A percentile compares a stretch with the other conserved stretches of the same genome.
Conservation (phyloP, 2,113 vertebrate genomes). For the Pyxicephalus adspersus region DNA sequence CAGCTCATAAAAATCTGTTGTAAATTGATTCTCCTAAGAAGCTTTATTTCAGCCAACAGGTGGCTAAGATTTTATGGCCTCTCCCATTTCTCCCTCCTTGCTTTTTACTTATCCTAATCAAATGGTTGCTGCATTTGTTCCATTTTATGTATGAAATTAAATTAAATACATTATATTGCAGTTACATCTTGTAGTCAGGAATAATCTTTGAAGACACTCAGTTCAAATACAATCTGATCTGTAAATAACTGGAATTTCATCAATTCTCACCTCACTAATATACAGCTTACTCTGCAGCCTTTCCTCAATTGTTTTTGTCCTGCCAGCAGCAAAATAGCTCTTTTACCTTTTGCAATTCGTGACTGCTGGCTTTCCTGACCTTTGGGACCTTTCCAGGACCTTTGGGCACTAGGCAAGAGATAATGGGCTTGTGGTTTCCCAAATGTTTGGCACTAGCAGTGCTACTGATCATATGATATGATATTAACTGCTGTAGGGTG, state of each 20-base stretch:
- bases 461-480: no score
- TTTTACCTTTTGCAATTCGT: no score
- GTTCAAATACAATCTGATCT: neutral
- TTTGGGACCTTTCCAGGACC: no score
- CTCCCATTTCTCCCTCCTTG: neutral
- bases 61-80: conserved; percentile 17
- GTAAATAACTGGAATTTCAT: neutral
- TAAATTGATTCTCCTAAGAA: conserved; percentile 26
- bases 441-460: no score
- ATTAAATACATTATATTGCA: neutral
- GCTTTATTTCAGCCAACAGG: conserved; percentile 13
- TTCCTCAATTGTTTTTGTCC: no score
- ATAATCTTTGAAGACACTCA: neutral
- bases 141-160: neutral
- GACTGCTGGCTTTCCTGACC: no score
- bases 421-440: no score
- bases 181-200: neutral
- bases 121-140: conserved; percentile 1
- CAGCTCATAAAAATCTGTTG: neutral
- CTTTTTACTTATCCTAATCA: conserved; percentile 45
- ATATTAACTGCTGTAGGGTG: neutral
- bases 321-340: no score
- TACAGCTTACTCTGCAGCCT: no score
- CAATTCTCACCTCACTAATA: neutral
- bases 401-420: no score